Evolutionary conservation across 2,888 invertebrate genomes (phyloP).

Genomic region (Apodemia duryi): DNA sequence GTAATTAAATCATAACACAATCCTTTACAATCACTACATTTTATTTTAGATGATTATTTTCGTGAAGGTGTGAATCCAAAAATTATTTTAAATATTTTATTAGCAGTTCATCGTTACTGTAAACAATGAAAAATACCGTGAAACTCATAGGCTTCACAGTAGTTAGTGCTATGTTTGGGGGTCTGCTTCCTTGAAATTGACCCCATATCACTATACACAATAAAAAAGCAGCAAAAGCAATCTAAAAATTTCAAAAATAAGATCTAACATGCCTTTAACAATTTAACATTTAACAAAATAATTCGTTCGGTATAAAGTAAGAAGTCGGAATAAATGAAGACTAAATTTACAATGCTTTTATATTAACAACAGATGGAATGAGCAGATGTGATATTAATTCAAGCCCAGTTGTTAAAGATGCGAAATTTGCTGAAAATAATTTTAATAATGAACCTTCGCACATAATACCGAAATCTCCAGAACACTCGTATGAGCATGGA

Average conservation of each 20-base stretch:
- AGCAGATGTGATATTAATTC: background rate
- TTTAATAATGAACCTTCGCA: background rate
- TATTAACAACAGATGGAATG: background rate
- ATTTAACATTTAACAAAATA: background rate
- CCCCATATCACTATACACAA: background rate
- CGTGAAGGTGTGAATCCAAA: too few species aligned
- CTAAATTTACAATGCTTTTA: background rate
- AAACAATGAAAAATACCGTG: too few species aligned
- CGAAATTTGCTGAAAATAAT: background rate
- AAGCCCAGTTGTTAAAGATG: background rate
- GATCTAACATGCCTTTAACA: background rate
- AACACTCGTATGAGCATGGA: background rate
- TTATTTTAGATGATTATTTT: too few species aligned
- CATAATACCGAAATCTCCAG: background rate
- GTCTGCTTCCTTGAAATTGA: background rate
- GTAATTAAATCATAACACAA: too few species aligned
- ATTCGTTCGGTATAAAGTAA: too few species aligned
- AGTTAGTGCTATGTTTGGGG: background rate
- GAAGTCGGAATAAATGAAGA: background rate
- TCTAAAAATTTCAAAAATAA: background rate
- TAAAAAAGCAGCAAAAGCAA: background rate
- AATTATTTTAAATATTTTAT: too few species aligned
- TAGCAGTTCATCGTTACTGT: too few species aligned
- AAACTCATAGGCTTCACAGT: background rate
- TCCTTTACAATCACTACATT: too few species aligned